Base-by-base conservation (phyloP, 2,888 invertebrate genomes). In the Ennomos fuscantarius region DNA sequence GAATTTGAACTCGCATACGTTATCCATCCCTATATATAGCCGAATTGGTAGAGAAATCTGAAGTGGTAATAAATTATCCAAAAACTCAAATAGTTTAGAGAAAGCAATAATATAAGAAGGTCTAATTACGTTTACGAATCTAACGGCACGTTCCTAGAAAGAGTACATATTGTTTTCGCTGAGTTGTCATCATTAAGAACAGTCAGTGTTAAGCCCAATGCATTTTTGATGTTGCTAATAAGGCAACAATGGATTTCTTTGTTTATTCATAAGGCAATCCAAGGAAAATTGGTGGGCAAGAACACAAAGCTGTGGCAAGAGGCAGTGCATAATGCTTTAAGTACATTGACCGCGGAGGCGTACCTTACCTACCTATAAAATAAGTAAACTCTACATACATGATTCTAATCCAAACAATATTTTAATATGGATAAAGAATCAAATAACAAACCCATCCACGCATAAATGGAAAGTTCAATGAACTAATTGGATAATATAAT, bases 311-410 rank as follows among this genome's bases (percentile, higher is more conserved):
- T 24, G 52, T 56, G 46, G 13, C 47, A 56, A 40, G 51, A 54
- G 46, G 13, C 47, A 56, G 36, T 48, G 48, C 41, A 53, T 41
- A 68, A 62, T 63, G 59, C 67, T 54, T 56, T 32, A 55, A 62
- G 78, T 74, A 72, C 82, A 77, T 60, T 81, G 80, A 79, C 78
- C 55, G 69, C 52, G 56, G 58, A 69, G 63, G 63, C 66, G 58
- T 71, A 62, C 55, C 61, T 58, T 68, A 65, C 66, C 64, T 63
- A 72, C 61, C 55, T 70, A 65, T 60, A 59, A 65, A 62, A 70
- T 59, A 52, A 64, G 56, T 51, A 55, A 58, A 55, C 44, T 40
- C 11, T 56, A 41, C 43, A 58, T 45, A 57, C 69, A 68, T 72
- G 69, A 68, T 72, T 69, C 58, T 67, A 70, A 69, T 68, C 63